Evolutionary conservation across 2,797 vertebrate genomes (phyloP).

Genomic region (Lepilemur ruficaudatus): DNA sequence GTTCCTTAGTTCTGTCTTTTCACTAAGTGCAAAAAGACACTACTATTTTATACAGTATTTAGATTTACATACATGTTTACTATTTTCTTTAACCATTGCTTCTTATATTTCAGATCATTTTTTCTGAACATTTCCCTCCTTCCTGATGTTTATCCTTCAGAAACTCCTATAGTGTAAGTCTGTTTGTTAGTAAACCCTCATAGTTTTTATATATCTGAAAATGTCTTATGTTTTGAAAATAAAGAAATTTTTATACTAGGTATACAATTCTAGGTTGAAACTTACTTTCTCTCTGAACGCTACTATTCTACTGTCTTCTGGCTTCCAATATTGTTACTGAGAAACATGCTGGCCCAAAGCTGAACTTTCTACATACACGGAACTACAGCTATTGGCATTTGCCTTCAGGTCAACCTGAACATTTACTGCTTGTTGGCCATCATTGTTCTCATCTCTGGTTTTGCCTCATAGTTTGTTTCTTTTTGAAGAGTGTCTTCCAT

Average conservation of each 20-base stretch:
- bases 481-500: background rate
- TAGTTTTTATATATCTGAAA: background rate
- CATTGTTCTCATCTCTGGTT: background rate
- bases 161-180: background rate
- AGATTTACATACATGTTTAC: background rate
- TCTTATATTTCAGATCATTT: background rate
- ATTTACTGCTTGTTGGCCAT: background rate
- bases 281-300: background rate
- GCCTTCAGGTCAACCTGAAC: background rate
- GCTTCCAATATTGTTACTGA: background rate
- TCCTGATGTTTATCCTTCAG: background rate
- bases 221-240: background rate
- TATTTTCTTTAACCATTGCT: background rate
- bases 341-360: background rate
- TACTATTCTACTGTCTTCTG: background rate
- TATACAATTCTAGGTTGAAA: slow-evolving; percentile 16
- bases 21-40: background rate
- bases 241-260: background rate
- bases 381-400: background rate
- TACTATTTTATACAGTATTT: slow-evolving; percentile 5
- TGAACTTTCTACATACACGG: background rate
- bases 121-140: slow-evolving; percentile 1
- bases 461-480: background rate
- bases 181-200: background rate
- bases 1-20: background rate